Base-by-base conservation (phyloP, 2,888 invertebrate species). In the Rotaria sp. region DNA sequence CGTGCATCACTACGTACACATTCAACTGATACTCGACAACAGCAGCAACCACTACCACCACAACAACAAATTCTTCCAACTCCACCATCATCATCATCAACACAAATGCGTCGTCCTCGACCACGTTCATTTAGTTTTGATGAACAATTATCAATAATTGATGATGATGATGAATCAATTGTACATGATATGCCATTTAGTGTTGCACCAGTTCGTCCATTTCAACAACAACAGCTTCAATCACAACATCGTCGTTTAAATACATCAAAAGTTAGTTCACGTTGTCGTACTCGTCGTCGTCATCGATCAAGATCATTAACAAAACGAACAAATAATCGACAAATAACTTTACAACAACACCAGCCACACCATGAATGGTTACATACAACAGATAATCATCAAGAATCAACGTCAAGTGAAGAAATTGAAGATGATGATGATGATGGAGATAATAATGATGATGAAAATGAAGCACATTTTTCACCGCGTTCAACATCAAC, bases 71-170 rank as follows among this genome's bases (percentile, higher is more conserved):
- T 80, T 45, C 41, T 41, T 41, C 45, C 75, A 41, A 45, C 35
- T 30, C 30, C 45, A 35, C 30, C 35, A 13, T 59, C 57, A 35
- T 30, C 67, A 13, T 13, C 18, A 59, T 59, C 59, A 13, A 26
- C 26, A 35, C 67, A 67, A 13, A 35, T 67, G 67, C 67, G 67
- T 67, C 35, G 35, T 67, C 67, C 67, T 67, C 67, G 67, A 35
- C 67, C 67, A 67, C 67, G 67, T 41, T 80, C 45, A 41, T 80
- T 80, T 80, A 80, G 75, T 80, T 80, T 80, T 30, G 75, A 80
- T 41, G 75, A 80, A 80, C 41, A 80, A 80, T 45, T 80, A 45
- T 80, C 75, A 26, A 45, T 80, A 3, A 80, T 80, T 3, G 41
- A 80, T 26, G 75, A 80, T 80, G 75, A 80, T n/a, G 75, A 80